phyloP scores from a whole-genome alignment of 2,888 invertebrate genomes.

The Metacarcinus magister region DNA sequence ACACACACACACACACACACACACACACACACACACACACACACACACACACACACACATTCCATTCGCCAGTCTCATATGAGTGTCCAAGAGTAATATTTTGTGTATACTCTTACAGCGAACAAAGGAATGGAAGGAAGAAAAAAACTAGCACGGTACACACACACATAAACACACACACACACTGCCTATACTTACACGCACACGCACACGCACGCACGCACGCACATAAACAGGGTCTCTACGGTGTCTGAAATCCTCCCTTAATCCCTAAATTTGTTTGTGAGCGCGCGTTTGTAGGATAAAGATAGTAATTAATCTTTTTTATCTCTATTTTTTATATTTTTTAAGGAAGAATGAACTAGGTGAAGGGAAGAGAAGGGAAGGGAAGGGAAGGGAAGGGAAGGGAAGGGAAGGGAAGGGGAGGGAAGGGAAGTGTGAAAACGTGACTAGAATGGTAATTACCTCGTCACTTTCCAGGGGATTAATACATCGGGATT shows the following conservation, averaged over 20 bases:
- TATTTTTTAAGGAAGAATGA: too few relatives aligned
- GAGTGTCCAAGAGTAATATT: too few relatives aligned
- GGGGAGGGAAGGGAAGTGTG: background rate
- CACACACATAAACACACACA: background rate
- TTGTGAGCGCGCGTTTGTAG: background rate
- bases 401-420: too few relatives aligned
- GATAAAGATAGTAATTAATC: background rate
- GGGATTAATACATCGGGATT: background rate
- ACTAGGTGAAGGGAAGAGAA: too few relatives aligned
- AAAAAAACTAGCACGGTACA: too few relatives aligned
- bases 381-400: too few relatives aligned
- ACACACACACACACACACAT: background rate
- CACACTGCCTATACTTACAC: background rate
- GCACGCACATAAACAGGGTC: too few relatives aligned
- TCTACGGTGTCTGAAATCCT: background rate
- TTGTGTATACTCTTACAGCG: too few relatives aligned
- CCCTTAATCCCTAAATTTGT: background rate
- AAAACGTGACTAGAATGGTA: background rate
- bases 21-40: slow-evolving; percentile 17
- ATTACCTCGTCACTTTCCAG: background rate
- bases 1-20: background rate
- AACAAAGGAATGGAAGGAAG: too few relatives aligned
- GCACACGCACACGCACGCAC: background rate
- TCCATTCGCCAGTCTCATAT: too few relatives aligned
- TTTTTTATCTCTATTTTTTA: too few relatives aligned